Evolutionary conservation across 2,113 vertebrate species (phyloP).

Genomic region (Ellobius talpinus): DNA sequence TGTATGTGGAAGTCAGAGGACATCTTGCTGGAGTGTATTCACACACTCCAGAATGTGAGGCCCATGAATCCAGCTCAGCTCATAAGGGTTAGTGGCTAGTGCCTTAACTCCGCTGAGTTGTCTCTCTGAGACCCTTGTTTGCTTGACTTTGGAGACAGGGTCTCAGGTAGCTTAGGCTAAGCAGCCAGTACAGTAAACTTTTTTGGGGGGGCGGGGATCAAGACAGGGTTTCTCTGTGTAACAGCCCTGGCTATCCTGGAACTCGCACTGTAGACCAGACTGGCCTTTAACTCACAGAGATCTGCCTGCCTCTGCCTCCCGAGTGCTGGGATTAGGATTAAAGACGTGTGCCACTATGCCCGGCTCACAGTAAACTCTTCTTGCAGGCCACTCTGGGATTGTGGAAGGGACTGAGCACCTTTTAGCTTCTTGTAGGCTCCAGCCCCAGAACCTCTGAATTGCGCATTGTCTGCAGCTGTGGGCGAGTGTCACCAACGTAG

Average conservation of each 20-base stretch:
- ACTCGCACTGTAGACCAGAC: background rate
- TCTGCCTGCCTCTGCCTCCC: background rate
- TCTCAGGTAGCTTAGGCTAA: background rate
- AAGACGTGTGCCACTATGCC: background rate
- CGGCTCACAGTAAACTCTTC: background rate
- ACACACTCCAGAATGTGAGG: background rate
- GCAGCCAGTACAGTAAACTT: background rate
- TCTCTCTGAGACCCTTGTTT: background rate
- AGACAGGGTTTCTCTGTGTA: background rate
- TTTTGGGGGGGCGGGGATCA: background rate
- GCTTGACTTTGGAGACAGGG: background rate
- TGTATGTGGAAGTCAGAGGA: background rate
- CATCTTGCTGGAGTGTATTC: background rate
- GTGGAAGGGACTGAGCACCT: background rate
- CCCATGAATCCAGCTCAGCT: background rate
- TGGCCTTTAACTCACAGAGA: background rate
- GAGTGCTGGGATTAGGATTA: background rate
- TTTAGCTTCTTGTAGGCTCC: background rate
- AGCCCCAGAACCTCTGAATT: background rate
- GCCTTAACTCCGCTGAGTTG: background rate
- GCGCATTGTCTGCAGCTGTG: fast-evolving
- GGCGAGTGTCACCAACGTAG: fast-evolving
- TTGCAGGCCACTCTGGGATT: background rate
- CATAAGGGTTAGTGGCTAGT: background rate
- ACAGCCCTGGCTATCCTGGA: background rate